Evolutionary conservation across 2,888 invertebrate species (phyloP), one percentile per base, ranked within the genome.

Genomic region (Pandemis cinnamomeana): DNA sequence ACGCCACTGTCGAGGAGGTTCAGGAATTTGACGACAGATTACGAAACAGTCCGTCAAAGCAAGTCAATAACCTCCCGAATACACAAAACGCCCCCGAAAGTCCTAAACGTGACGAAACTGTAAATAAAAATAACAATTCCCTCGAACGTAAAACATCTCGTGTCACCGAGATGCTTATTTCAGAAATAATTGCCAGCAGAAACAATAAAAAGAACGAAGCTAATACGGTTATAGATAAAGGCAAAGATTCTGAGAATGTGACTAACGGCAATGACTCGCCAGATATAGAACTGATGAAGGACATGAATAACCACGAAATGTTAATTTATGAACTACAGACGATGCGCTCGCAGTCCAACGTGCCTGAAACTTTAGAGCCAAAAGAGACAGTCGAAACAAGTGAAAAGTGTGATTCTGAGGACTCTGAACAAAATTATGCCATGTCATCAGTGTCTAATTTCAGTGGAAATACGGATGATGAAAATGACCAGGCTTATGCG

Each of bases 281-380:
- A 48, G 91, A 91, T 76, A 83, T 84, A 62, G 89, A 89, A 51
- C 82, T 86, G 79, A 89, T 88, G 88, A 93, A 92, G 83, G 94
- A 94, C 81, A 93, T 94, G 91, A 94, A 92, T 81, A 95, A 95
- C 85, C 96, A 96, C 84, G 96, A 96, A 89, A 95, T 96, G 89
- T 92, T 96, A 81, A 96, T 96, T 81, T 95, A 96, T 76, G 96
- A 96, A 85, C 84, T 96, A 86, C 95, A 96, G 80, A 95, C 95
- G 71, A 96, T 96, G 96, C 95, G 95, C 74, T 94, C 94, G 67
- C 91, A 91, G 77, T 87, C 91, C 0, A 90, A 89, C 78, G 89
- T 93, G 75, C 89, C 91, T 6, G 90, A 91, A 46, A 78, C 73
- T 64, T 76, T 88, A 68, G 89, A 89, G 13, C 53, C 77, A 36